phyloP scores from a whole-genome alignment of 2,888 invertebrate species.

The Pyrrhosoma nymphula region DNA sequence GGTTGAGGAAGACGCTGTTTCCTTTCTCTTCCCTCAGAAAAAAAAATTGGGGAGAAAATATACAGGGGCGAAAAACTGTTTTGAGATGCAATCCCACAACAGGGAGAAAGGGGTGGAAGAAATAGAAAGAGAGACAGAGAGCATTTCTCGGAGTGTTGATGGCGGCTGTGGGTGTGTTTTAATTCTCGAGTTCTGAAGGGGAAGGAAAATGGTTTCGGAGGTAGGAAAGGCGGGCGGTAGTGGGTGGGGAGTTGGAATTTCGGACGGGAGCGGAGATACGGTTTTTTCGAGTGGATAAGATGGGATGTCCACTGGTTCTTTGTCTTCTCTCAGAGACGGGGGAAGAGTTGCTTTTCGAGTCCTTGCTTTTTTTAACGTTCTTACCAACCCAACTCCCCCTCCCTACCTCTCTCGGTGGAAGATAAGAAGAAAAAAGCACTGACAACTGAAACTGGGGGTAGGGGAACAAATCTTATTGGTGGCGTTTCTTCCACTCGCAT shows the following conservation, averaged over 20 bases:
- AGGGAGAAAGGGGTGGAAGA: not conserved
- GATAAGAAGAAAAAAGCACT: not conserved
- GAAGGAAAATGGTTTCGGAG: not conserved
- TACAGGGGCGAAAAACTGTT: not conserved
- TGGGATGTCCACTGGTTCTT: conserved; percentile 57
- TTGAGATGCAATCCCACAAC: not conserved
- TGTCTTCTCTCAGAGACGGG: conserved; percentile 40
- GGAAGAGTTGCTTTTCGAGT: conserved; percentile 4
- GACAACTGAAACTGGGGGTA: not conserved
- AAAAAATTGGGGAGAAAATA: not conserved
- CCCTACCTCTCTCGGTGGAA: not conserved
- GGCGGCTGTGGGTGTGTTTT: not conserved
- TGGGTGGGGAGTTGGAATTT: not conserved
- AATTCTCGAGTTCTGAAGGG: not conserved
- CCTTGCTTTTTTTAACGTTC: not conserved
- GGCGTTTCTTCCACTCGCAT: conserved; percentile 35
- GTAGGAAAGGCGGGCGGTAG: not conserved
- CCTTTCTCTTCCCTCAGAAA: not conserved
- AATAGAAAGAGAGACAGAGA: not conserved
- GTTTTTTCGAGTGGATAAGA: conserved; percentile 53
- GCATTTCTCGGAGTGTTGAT: conserved; percentile 3
- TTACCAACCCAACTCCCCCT: not conserved
- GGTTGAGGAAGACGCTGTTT: not conserved
- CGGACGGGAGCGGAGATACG: not conserved
- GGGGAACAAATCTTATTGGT: conserved; percentile 16